Evolutionary conservation across 2,797 vertebrate species (phyloP).

Genomic region (Enteromius treurensis): DNA sequence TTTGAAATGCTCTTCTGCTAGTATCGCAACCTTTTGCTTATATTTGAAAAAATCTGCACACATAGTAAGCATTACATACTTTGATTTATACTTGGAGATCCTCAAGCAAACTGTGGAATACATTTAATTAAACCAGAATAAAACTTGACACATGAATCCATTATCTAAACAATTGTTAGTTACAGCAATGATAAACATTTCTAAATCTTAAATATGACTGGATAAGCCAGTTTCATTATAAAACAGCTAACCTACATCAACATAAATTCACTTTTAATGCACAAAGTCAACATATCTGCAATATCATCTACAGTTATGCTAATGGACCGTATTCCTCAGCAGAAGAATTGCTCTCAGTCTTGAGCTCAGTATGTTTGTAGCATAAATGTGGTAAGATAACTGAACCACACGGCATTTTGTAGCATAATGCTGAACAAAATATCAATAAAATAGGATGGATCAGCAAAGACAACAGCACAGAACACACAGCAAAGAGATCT

Average conservation of each 20-base stretch:
- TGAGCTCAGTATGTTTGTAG: background rate
- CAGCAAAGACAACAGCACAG: conserved; percentile 1
- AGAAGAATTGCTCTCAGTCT: background rate
- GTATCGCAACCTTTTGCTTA: background rate
- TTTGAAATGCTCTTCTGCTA: background rate
- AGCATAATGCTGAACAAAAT: background rate
- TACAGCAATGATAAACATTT: background rate
- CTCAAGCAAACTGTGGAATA: background rate
- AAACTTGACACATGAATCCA: too few species aligned
- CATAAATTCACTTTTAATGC: background rate
- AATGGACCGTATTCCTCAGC: conserved; percentile 10
- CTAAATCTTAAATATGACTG: background rate
- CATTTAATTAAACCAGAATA: conserved; percentile 5
- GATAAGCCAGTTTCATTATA: background rate
- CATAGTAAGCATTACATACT: background rate
- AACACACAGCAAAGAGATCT: conserved; percentile 13
- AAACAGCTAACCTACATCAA: background rate
- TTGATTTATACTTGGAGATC: background rate
- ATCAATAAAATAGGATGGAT: background rate
- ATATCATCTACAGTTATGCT: conserved; percentile 4
- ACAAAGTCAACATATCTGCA: background rate
- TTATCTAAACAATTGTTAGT: background rate
- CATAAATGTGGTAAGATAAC: background rate
- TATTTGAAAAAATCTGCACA: background rate
- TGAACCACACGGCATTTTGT: background rate